phyloP scores from a whole-genome alignment of 1,140 invertebrate genomes.

The Oreohelix idahoensis region DNA sequence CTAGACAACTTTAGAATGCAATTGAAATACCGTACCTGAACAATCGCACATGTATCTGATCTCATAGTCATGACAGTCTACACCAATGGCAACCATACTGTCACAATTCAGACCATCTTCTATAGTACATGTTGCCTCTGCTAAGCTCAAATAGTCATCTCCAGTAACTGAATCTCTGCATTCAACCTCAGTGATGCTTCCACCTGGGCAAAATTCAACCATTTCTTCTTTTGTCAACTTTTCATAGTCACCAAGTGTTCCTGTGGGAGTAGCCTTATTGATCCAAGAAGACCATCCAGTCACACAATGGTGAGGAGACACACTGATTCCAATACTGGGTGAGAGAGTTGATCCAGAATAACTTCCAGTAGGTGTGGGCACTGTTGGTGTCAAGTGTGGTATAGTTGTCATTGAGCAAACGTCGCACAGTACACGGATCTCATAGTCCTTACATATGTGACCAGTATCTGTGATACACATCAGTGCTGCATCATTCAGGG shows the following conservation, averaged over 20 bases:
- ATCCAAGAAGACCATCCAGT: slow-evolving; percentile 53
- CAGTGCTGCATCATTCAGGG: slow-evolving; percentile 79
- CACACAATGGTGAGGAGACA: neutral
- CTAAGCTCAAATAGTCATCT: slow-evolving; percentile 49
- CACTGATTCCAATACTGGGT: too few relatives aligned
- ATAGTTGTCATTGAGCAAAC: slow-evolving; percentile 48
- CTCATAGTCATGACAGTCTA: slow-evolving; percentile 70
- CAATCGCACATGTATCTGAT: slow-evolving; percentile 71
- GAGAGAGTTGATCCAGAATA: too few relatives aligned
- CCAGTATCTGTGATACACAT: slow-evolving; percentile 75
- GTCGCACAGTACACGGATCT: slow-evolving; percentile 80
- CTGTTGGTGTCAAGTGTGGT: slow-evolving; percentile 19
- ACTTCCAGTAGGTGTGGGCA: neutral
- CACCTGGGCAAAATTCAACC: slow-evolving; percentile 49
- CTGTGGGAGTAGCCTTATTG: slow-evolving; percentile 46
- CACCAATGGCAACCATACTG: slow-evolving; percentile 49
- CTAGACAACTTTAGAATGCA: too few relatives aligned
- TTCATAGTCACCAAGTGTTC: slow-evolving; percentile 51
- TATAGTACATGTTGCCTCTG: slow-evolving; percentile 53
- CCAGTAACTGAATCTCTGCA: slow-evolving; percentile 48
- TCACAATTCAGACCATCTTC: slow-evolving; percentile 55
- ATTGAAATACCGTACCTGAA: slow-evolving; percentile 48
- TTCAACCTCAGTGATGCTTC: slow-evolving; percentile 53
- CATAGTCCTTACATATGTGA: slow-evolving; percentile 78
- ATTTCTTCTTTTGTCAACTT: slow-evolving; percentile 45